Evolutionary conservation across 1,140 invertebrate genomes (phyloP), one percentile per base, ranked within the genome.

Genomic region (Coptotermes formosanus): DNA sequence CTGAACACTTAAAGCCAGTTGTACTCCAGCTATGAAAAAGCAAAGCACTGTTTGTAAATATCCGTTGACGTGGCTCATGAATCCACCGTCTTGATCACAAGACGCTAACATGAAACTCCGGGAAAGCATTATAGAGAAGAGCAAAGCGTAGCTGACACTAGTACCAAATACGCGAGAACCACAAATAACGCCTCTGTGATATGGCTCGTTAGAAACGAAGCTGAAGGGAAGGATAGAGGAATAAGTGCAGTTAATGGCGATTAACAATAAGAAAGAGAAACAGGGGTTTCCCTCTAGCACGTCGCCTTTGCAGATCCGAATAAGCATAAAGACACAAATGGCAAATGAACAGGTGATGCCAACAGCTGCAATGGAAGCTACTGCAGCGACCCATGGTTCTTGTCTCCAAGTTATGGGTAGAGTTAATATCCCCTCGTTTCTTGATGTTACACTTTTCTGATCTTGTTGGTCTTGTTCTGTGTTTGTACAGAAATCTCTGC

Each of bases 61-160:
- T 11, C 93, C 93, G 83, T 94, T 94, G 7, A 94, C 91, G 88
- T 94, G 94, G 32, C 92, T 92, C n/a, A 93, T 92, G 82, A 94
- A 91, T 0, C 93, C 91, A 2, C 92, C 92, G 8, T 91, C 91
- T 32, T 91, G 88, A 86, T 92, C 92, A 32, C 93, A 93, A 48
- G 93, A 92, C 11, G 93, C 91, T 2, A 95, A 88, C 86, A 94
- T 93, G 81, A 94, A 90, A 16, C 93, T 90, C 81, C 94, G 91
- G 3, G 93, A 91, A 12, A 94, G 88, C 89, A 94, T 92, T 0
- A 92, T 90, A 3, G 93, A 93, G 87, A 94, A 93, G 2, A 92
- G 89, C 0, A 94, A 85, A 7, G 92, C 91, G 83, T 92, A 93
- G 0, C 92, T 91, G 14, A 93, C 86, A 0, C 91, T 92, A 0